Evolutionary conservation across 1,140 invertebrate genomes (phyloP).

Genomic region (Pygmarrhopalites habei): DNA sequence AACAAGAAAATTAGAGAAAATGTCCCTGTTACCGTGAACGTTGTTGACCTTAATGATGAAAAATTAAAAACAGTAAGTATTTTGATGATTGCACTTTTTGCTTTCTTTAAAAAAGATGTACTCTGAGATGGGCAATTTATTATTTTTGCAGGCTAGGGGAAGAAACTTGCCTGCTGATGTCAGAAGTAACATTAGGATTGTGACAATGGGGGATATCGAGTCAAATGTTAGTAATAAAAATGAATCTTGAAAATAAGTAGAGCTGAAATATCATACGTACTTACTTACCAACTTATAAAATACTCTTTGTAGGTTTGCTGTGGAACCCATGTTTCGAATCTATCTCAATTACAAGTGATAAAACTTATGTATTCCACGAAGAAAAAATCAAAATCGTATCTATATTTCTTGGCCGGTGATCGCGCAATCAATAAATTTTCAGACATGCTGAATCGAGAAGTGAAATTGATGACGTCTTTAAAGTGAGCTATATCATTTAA

Average conservation of each 20-base stretch:
- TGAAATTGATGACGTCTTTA: slow-evolving; percentile 56
- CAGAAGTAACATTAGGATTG: slow-evolving; percentile 60
- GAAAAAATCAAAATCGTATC: slow-evolving; percentile 63
- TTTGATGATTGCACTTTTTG: too few relatives aligned
- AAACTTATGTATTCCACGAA: slow-evolving; percentile 63
- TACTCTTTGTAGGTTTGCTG: too few relatives aligned
- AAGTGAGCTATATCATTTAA: slow-evolving; percentile 56
- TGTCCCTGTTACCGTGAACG: slow-evolving; percentile 54
- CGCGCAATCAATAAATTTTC: slow-evolving; percentile 56
- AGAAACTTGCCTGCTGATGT: slow-evolving; percentile 69
- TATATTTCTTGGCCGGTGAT: slow-evolving; percentile 63
- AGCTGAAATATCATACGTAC: too few relatives aligned
- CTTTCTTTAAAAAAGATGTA: too few relatives aligned
- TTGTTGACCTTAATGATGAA: slow-evolving; percentile 56
- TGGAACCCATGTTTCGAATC: slow-evolving; percentile 72
- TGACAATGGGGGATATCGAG: slow-evolving; percentile 64
- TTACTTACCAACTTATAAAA: too few relatives aligned
- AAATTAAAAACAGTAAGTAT: slow-evolving; percentile 49
- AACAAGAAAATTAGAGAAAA: slow-evolving; percentile 61
- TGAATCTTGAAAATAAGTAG: too few relatives aligned
- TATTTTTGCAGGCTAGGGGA: slow-evolving; percentile 53
- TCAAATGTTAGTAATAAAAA: too few relatives aligned
- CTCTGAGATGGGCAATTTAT: too few relatives aligned
- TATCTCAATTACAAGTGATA: slow-evolving; percentile 70
- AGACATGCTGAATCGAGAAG: slow-evolving; percentile 57